Conservation (phyloP, 2,888 invertebrate genomes). For the Beris morrisii region DNA sequence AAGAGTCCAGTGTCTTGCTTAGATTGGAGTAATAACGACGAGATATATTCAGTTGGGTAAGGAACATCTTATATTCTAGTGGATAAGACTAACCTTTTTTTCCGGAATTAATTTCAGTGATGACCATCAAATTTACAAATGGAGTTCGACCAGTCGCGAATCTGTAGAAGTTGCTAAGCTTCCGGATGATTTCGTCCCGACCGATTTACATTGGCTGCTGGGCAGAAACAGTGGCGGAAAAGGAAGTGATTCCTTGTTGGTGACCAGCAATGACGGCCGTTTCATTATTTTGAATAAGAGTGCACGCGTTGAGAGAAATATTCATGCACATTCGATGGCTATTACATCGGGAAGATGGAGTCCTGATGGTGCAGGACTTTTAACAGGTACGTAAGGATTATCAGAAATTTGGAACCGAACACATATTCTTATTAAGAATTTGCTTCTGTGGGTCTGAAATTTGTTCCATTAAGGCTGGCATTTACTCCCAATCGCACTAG, state of each 20-base stretch:
- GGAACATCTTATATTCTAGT: slow-evolving; percentile 6
- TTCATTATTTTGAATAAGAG: slow-evolving; percentile 86
- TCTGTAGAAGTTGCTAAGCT: slow-evolving; percentile 76
- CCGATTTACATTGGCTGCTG: slow-evolving; percentile 83
- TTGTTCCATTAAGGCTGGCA: no score
- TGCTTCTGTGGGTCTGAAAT: no score
- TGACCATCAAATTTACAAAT: slow-evolving; percentile 85
- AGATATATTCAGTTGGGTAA: slow-evolving; percentile 88
- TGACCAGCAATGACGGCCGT: slow-evolving; percentile 86
- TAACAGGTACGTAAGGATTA: slow-evolving; percentile 57
- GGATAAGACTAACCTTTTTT: slow-evolving; percentile 15
- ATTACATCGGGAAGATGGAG: slow-evolving; percentile 91
- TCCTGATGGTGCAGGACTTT: slow-evolving; percentile 89
- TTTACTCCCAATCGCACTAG: no score
- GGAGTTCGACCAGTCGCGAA: slow-evolving; percentile 82
- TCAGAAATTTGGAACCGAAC: no score
- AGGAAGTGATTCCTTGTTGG: slow-evolving; percentile 73
- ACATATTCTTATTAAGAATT: no score
- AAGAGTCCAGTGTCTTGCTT: slow-evolving; percentile 83
- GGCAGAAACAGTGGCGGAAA: slow-evolving; percentile 55
- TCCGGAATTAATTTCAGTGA: slow-evolving; percentile 64
- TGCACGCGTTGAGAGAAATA: slow-evolving; percentile 89
- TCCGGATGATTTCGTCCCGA: slow-evolving; percentile 82
- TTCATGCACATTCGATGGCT: slow-evolving; percentile 91
- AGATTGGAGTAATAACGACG: slow-evolving; percentile 92